phyloP scores from a whole-genome alignment of 2,888 invertebrate species.

The Meiosimyza decipiens region DNA sequence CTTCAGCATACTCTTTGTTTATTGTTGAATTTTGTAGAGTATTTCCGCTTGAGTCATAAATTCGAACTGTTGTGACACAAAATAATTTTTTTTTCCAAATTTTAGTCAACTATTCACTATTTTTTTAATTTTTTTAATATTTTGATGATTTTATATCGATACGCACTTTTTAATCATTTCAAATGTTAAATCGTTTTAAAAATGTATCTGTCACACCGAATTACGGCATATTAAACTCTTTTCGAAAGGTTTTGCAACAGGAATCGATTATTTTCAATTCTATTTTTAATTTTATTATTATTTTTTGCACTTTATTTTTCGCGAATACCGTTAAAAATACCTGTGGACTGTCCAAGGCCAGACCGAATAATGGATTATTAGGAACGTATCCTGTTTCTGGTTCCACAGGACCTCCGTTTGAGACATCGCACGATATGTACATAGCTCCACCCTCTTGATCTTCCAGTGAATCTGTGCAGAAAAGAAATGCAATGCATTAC shows the following conservation, averaged over 20 bases:
- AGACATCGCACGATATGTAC: slow-evolving; percentile 69
- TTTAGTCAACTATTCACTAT: too few relatives aligned
- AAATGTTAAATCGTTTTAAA: too few relatives aligned
- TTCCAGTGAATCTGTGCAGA: slow-evolving; percentile 66
- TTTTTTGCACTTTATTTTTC: not conserved
- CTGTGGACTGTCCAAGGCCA: slow-evolving; percentile 68
- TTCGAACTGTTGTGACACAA: too few relatives aligned
- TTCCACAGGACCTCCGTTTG: slow-evolving; percentile 68
- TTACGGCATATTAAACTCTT: not conserved
- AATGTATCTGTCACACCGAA: not conserved
- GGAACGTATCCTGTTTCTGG: slow-evolving; percentile 68
- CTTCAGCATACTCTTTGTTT: too few relatives aligned
- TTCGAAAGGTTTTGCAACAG: not conserved
- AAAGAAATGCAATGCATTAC: slow-evolving; percentile 6
- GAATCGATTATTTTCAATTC: too few relatives aligned
- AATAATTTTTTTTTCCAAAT: too few relatives aligned
- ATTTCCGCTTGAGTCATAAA: too few relatives aligned
- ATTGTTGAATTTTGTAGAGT: too few relatives aligned
- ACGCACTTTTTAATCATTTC: not conserved
- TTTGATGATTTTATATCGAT: too few relatives aligned
- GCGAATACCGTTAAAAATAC: slow-evolving; percentile 52
- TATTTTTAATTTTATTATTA: too few relatives aligned
- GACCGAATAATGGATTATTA: slow-evolving; percentile 68
- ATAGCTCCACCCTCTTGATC: slow-evolving; percentile 69
- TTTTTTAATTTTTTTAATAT: too few relatives aligned